A percentile compares a stretch with the other conserved stretches of the same genome.
Evolutionary conservation across 2,113 vertebrate species (phyloP).

Genomic region (Brienomyrus longianalis): DNA sequence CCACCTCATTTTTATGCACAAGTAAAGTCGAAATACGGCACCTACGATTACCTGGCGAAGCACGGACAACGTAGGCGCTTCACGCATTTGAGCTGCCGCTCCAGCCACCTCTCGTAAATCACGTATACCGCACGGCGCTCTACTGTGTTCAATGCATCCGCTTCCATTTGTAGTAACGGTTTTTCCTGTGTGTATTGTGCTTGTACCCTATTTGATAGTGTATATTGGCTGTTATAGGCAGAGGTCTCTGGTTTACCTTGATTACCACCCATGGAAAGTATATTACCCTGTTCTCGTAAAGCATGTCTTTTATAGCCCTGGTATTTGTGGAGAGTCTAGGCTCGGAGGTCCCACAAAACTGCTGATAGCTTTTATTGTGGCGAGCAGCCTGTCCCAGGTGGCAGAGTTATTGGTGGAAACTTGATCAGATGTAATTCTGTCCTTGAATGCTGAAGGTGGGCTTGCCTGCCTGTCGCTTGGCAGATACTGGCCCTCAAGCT

Average conservation of each 20-base stretch:
- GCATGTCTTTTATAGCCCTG: background rate
- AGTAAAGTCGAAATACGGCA: background rate
- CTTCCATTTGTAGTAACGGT: background rate
- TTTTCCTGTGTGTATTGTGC: background rate
- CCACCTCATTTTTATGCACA: background rate
- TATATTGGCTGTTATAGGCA: background rate
- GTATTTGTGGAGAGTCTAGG: background rate
- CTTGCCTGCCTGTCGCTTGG: background rate
- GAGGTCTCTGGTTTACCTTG: conserved; percentile 1
- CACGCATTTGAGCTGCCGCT: background rate
- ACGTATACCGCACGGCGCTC: background rate
- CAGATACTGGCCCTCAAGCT: background rate
- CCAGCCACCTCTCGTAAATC: background rate
- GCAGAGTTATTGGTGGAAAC: background rate
- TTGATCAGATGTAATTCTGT: conserved; percentile 10
- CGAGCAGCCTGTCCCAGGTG: background rate
- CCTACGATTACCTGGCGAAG: background rate
- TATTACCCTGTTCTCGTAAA: background rate
- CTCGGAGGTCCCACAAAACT: background rate
- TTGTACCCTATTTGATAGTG: background rate
- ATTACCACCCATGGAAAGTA: background rate
- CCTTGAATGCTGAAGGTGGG: conserved; percentile 6
- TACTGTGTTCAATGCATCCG: background rate
- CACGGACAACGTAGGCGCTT: background rate
- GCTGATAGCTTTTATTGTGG: conserved; percentile 2